Conservation (phyloP, 2,888 invertebrate genomes). For the Dyspetes luteomarginatus region DNA sequence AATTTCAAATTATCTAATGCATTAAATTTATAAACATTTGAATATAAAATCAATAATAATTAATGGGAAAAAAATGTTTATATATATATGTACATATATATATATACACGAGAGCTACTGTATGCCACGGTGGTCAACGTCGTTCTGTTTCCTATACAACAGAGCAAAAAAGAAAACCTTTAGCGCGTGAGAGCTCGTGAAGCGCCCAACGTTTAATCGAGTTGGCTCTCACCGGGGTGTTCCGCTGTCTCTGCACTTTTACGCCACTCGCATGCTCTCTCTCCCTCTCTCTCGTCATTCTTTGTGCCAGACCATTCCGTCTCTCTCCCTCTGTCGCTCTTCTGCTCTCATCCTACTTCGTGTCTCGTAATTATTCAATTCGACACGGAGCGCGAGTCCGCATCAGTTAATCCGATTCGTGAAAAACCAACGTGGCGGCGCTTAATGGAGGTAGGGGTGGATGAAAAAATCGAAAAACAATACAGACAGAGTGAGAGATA, state of each 20-base stretch:
- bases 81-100: background rate
- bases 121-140: background rate
- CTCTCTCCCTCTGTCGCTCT: conserved; percentile 34
- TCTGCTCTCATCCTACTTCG: conserved; percentile 34
- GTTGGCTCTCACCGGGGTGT: conserved; percentile 65
- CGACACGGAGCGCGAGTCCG: conserved; percentile 60
- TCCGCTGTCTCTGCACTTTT: conserved; percentile 71
- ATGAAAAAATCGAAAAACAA: conserved; percentile 29
- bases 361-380: conserved; percentile 69
- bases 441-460: background rate
- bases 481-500: conserved; percentile 7
- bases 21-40: no score
- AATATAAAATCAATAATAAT: no score
- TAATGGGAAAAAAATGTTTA: no score
- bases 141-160: conserved; percentile 2
- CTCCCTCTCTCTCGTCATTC: background rate
- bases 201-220: conserved; percentile 70
- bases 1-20: no score
- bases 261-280: conserved; percentile 53
- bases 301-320: no score
- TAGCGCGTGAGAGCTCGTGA: conserved; percentile 42
- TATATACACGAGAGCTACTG: background rate
- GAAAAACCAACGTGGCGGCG: conserved; percentile 30
- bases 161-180: conserved; percentile 8
- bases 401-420: conserved; percentile 58